Base-by-base conservation (phyloP, 2,113 vertebrate genomes). In the Hippopotamus amphibius region DNA sequence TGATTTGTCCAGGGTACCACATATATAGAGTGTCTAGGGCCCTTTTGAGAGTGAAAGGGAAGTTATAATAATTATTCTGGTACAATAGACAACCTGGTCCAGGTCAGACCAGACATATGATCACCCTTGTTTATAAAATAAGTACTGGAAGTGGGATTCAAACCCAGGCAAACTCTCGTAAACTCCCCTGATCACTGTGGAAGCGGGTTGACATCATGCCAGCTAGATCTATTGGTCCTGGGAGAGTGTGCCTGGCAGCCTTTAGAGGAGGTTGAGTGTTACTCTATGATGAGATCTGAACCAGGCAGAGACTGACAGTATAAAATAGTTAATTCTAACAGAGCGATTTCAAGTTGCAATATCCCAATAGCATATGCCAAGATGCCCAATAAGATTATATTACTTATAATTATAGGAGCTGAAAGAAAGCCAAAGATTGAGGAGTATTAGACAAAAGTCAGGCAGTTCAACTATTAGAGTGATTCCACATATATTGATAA, bases 361-460 rank as follows among this genome's bases (percentile, higher is more conserved):
- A 55, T 30, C 26, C 48, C 37, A 65, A 57, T 72, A 81, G 53
- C 26, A 50, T 17, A 86, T 72, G 43, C 43, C 37, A 77, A 76
- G 50, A 41, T 24, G 3, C 57, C 87, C 79, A 63, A 68, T 85
- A 76, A 57, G n/a, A 90, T n/a, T 66, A 30, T 90, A 82, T 59
- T 76, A 74, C 26, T 89, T 68, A 41, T 65, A 85, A 95, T 71
- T 71, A 74, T 1, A 55, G 63, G 21, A 83, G 15, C 28, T 22
- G 28, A 77, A 93, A 85, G 4, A 59, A 86, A 92, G 74, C 28
- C 66, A 95, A 53, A 93, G 26, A 81, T 10, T 10, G 19, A 50
- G 43, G 22, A 22, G 6, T 30, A 17, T 37, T 22, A 71, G 59
- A 89, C 65, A 74, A 53, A 79, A 82, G 46, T 81, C 68, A 53